Evolutionary conservation across 2,888 invertebrate species (phyloP), one percentile per base, ranked within the genome.

Genomic region (Cheilosia variabilis): DNA sequence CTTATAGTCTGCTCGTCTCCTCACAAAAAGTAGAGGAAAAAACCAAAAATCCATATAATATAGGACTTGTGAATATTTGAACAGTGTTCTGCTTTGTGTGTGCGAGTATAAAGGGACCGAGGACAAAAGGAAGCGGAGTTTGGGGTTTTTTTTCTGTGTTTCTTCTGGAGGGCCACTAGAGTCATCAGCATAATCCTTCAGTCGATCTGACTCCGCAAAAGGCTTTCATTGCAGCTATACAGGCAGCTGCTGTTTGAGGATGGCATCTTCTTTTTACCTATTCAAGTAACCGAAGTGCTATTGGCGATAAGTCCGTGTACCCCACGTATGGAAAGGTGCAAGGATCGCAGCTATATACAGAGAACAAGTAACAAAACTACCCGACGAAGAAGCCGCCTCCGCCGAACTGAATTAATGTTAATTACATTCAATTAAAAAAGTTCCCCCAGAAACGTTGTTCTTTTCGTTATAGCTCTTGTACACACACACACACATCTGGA

Each of bases 371-470:
- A 71, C 71, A 82, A 62, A 69, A 75, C 63, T 37, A 72, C 43
- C 52, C n/a, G 50, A 60, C 57, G 31, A 17, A 19, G 5, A 45
- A 62, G 15, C 24, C 62, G 45, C 41, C 31, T 9, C 37, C 34
- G 43, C 73, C 19, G 43, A n/a, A 76, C 77, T 65, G 71, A 84
- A 84, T 80, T 80, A 76, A 84, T 71, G 84, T 84, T 84, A 80
- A 84, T 84, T 84, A 80, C 80, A 76, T 84, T 80, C 80, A 84
- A 84, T 84, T 80, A 84, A 84, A 80, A 79, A 75, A 66, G 47
- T 80, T 69, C 75, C 58, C 65, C 79, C 69, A 58, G 53, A 84
- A 75, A 78, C 78, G 78, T 68, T 83, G 72, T 72, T 83, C 78
- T 68, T 50, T 55, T 50, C 45, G 17, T 62, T 34, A 47, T 31